Base-by-base conservation (phyloP, 2,888 invertebrate species). In the Furcula furcula region DNA sequence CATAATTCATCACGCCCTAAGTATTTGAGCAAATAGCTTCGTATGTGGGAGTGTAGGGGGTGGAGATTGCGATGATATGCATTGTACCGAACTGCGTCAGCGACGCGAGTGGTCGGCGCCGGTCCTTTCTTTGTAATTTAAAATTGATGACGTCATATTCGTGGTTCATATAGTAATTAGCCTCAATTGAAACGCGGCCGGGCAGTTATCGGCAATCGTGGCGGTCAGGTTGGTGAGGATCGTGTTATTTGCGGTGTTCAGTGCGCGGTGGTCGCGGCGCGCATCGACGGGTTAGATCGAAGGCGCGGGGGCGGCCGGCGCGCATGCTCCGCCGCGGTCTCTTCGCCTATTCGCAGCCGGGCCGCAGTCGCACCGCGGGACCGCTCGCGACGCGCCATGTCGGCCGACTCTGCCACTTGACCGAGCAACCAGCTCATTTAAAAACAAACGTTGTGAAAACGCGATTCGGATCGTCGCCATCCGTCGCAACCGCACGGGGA, bases 321-420 rank as follows among this genome's bases (percentile, higher is more conserved):
- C 83, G 80, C 83, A 74, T 75, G 84, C 79, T 64, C 62, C 57
- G 46, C 59, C 52, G 50, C 56, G 66, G 59, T 58, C 62, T 64
- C 67, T 54, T 69, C 69, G 61, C 65, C 70, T 68, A 65, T 68
- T 57, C 67, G 70, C 57, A 61, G 64, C 59, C 66, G 65, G 66
- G 69, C 83, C 84, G 79, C 85, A 85, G 81, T 86, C 81, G 80
- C 74, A 69, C 72, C 86, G 82, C 77, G 82, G 51, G 68, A 67
- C 68, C 72, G 76, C 58, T 55, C 68, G 72, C 79, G 78, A 76
- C 76, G 65, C 78, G 76, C 74, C 80, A 85, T 87, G 85, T 78
- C 77, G 81, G 70, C 77, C 65, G 67, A 65, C 72, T 72, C 72
- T 77, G 76, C 77, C 60, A 86, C 86, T 63, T 83, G 81, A 85